Evolutionary conservation across 2,797 vertebrate genomes (phyloP), one percentile per base, ranked within the genome.

Genomic region (Sebastes itinus): DNA sequence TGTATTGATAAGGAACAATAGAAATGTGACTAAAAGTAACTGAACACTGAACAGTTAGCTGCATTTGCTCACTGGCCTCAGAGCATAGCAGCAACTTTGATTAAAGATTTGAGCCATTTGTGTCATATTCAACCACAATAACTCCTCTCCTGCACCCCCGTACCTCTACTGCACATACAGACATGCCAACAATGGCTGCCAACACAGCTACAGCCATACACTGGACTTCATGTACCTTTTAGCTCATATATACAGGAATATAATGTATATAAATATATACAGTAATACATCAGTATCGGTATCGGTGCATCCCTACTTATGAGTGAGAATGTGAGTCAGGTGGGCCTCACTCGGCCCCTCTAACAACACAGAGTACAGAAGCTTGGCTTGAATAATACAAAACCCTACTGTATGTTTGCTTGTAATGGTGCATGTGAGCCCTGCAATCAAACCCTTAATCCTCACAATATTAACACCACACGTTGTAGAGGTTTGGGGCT

Each of bases 371-470:
- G 62, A 62, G 66, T 72, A 68, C 60, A 67, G 75, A 1, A 75
- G 58, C 27, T 55, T 54, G 55, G 30, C 58, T 59, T 81, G 38
- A 80, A 61, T n/a, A 35, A 54, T 6, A 33, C 46, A 49, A 4
- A 7, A 6, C 86, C 86, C 35, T 38, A 38, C 35, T 38, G 91
- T 89, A 83, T 86, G 86, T 80, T 84, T 66, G 60, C 66, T 65
- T 76, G 67, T 6, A 63, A 54, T 83, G 85, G 78, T 82, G 81
- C 72, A 80, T 80, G 82, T 52, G 71, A 83, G 81, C 25, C 70
- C 71, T 86, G 87, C 87, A 90, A 91, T 90, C 86, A 88, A 87
- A 92, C 83, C 75, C 65, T 83, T 92, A 92, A 93, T 92, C 87
- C 92, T 78, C 67, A 55, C 7, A 13, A 80, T 55, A 72, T 89